phyloP scores from a whole-genome alignment of 2,888 invertebrate species.

The Coenonympha glycerion region DNA sequence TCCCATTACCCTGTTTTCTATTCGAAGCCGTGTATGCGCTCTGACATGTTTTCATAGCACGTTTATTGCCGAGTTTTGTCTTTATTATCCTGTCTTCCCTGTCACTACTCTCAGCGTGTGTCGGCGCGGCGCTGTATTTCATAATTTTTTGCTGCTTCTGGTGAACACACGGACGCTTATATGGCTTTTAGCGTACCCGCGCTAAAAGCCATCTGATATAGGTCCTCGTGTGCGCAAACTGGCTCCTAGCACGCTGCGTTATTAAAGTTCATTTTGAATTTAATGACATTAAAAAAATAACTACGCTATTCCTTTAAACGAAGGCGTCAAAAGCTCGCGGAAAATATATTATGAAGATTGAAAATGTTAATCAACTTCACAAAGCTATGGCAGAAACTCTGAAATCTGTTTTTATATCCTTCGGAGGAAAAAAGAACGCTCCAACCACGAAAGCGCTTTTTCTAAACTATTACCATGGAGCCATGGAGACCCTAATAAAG shows the following conservation, averaged over 20 bases:
- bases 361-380: conserved; percentile 50
- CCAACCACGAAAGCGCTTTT: conserved; percentile 45
- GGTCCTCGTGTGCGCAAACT: too few species aligned
- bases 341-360: conserved; percentile 34
- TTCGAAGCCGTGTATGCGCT: conserved; percentile 47
- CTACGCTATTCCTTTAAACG: conserved; percentile 29
- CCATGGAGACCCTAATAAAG: conserved; percentile 64
- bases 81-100: conserved; percentile 57
- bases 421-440: conserved; percentile 38
- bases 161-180: conserved; percentile 7
- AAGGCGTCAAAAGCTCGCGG: conserved; percentile 12
- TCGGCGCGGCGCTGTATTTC: conserved; percentile 41
- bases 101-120: conserved; percentile 47
- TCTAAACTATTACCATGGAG: conserved; percentile 56
- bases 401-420: conserved; percentile 46
- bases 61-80: conserved; percentile 64
- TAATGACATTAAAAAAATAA: conserved; percentile 21
- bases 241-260: background rate
- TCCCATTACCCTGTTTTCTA: conserved; percentile 64
- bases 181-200: too few species aligned
- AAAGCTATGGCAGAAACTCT: conserved; percentile 43
- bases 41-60: conserved; percentile 59
- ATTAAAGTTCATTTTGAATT: conserved; percentile 12
- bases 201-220: conserved; percentile 17
- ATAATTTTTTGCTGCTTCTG: conserved; percentile 44